phyloP scores from a whole-genome alignment of 1,140 invertebrate species.

The Arctopsyche grandis region DNA sequence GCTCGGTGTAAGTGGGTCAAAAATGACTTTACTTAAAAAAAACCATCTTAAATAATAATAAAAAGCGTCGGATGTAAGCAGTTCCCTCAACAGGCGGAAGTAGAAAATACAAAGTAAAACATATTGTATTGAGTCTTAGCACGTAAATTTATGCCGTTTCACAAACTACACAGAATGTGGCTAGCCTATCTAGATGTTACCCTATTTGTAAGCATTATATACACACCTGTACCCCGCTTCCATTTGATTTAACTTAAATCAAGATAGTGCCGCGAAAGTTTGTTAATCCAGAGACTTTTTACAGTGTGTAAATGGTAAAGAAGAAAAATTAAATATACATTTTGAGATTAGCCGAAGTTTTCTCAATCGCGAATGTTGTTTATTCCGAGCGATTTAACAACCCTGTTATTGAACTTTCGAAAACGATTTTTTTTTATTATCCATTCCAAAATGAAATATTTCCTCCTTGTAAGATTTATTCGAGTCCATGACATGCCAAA shows the following conservation, averaged over 20 bases:
- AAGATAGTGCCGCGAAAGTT: background rate
- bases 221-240: conserved; percentile 34
- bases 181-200: conserved; percentile 13
- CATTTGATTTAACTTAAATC: conserved; percentile 24
- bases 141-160: conserved; percentile 15
- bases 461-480: too few relatives aligned
- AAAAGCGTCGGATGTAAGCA: background rate
- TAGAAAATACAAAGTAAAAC: background rate
- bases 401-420: too few relatives aligned
- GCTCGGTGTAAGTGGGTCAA: too few relatives aligned
- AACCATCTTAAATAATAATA: too few relatives aligned
- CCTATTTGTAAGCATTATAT: conserved; percentile 20
- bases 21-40: too few relatives aligned
- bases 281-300: background rate
- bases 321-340: too few relatives aligned
- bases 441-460: too few relatives aligned
- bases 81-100: background rate
- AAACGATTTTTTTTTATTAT: too few relatives aligned
- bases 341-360: too few relatives aligned
- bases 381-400: too few relatives aligned
- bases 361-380: too few relatives aligned
- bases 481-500: too few relatives aligned
- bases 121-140: background rate
- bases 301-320: background rate
- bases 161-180: conserved; percentile 19